Evolutionary conservation across 2,113 vertebrate species (phyloP), one percentile per base, ranked within the genome.

Genomic region (Xyliphius kryptos): DNA sequence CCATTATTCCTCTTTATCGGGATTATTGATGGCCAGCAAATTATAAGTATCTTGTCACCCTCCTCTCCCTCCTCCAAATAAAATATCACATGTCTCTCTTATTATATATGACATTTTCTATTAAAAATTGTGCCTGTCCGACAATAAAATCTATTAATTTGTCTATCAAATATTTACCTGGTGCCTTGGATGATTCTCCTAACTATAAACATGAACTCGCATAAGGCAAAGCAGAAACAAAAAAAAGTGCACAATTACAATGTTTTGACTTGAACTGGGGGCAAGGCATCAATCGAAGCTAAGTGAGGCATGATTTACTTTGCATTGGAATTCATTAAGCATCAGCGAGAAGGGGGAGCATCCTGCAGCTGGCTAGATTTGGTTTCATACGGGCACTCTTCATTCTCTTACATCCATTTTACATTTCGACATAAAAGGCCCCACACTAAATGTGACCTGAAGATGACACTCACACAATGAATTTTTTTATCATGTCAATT

Each of bases 301-400:
- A 74, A 68, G 67, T 72, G 74, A 54, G 60, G 56, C 68, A 51
- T 73, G 73, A 77, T 75, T 67, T 73, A 49, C 68, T 68, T 66
- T 65, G 63, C 70, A 66, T 20, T 71, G 70, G 68, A 63, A 71
- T 75, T 77, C 65, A 73, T 73, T 77, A 75, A 63, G 61, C 70
- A 74, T 73, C 65, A 71, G 65, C 41, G n/a, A 61, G 53, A 65
- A 57, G 52, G 65, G 58, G 61, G 64, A 47, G 66, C 62, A 71
- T 77, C 73, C 70, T 77, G 70, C 63, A 71, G 70, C 70, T 75
- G 70, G 48, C 21, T 44, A 52, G 58, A 53, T 77, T 67, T 40
- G 48, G 71, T 77, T 77, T 73, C 76, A 75, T 77, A 75, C 68
- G 76, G 76, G 76, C 9, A 40, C 66, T 53, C 58, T 70, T 77